A percentile compares a stretch with the other conserved stretches of the same genome.
Evolutionary conservation across 2,797 vertebrate genomes (phyloP).

Genomic region (Geotria australis): DNA sequence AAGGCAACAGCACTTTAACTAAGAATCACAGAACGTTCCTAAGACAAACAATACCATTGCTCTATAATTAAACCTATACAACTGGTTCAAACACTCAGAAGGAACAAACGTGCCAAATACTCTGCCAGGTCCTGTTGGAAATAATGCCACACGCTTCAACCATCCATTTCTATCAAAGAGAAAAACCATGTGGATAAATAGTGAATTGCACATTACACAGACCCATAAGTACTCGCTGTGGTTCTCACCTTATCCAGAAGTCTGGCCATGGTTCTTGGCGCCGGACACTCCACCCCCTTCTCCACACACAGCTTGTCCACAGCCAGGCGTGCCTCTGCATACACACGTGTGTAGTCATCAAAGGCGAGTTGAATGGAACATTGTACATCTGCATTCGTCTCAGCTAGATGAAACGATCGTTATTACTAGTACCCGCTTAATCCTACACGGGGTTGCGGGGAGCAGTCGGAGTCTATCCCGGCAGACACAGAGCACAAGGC

Average conservation of each 20-base stretch:
- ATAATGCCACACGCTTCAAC: too few species aligned
- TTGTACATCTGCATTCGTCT: neutral
- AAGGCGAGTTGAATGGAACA: too few species aligned
- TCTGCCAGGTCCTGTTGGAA: too few species aligned
- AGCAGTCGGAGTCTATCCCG: too few species aligned
- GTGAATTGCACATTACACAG: neutral
- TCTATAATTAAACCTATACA: too few species aligned
- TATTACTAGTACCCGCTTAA: neutral
- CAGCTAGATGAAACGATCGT: neutral
- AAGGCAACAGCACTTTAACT: too few species aligned
- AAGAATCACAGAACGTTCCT: too few species aligned
- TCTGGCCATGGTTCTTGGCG: conserved; percentile 65
- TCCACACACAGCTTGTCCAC: conserved; percentile 47
- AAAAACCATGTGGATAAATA: neutral
- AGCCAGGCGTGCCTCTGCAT: conserved; percentile 51
- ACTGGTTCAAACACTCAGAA: too few species aligned
- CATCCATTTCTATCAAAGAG: too few species aligned
- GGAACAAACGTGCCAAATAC: too few species aligned
- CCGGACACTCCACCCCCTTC: conserved; percentile 52
- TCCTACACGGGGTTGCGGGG: neutral
- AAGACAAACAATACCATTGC: too few species aligned
- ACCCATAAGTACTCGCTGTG: neutral
- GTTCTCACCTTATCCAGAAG: conserved; percentile 61
- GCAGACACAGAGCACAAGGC: too few species aligned
- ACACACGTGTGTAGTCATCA: neutral